A percentile compares a stretch with the other conserved stretches of the same genome.
These are phyloP conservation scores for Sesamia inferens DNA, from an alignment of 2,888 invertebrate genomes.

Conservation along the genomic window DNA sequence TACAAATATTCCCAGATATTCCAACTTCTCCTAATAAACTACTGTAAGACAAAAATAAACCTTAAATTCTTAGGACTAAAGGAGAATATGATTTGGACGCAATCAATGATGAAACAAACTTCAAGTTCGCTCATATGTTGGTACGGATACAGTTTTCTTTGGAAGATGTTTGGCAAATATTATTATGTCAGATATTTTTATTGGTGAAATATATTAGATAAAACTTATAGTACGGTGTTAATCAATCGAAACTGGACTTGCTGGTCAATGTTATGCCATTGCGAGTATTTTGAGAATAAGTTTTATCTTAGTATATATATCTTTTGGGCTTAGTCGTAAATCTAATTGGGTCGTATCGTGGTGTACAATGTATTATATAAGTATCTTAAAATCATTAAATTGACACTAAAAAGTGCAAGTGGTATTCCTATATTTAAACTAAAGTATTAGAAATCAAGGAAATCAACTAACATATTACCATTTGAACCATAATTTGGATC, in stretches of 20 bases:
- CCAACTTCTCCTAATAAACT: constrained; percentile 5
- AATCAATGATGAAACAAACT: constrained; percentile 23
- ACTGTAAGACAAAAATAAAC: constrained; percentile 33
- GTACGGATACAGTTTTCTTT: constrained; percentile 38
- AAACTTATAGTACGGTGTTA: constrained; percentile 22
- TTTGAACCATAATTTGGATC: neutral
- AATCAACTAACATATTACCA: neutral
- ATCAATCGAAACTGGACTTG: neutral
- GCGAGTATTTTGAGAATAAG: neutral
- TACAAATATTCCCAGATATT: constrained; percentile 60
- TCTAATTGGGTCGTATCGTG: neutral
- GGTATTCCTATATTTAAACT: neutral
- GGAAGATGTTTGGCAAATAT: constrained; percentile 52
- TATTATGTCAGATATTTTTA: constrained; percentile 33
- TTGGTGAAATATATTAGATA: constrained; percentile 28
- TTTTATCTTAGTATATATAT: neutral
- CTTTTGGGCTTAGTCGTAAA: neutral
- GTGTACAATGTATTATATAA: neutral
- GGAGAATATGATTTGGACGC: constrained; percentile 31
- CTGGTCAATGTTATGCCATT: neutral
- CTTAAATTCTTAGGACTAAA: constrained; percentile 12
- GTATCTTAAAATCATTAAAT: neutral
- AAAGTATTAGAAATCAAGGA: no score
- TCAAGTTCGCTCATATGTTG: constrained; percentile 39
- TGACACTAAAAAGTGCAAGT: no score